Percentiles rank a stretch among this genome's conserved stretches.
These are phyloP conservation scores for Discoglossus pictus DNA, from an alignment of 2,797 vertebrate species.

Conservation along the genomic window DNA sequence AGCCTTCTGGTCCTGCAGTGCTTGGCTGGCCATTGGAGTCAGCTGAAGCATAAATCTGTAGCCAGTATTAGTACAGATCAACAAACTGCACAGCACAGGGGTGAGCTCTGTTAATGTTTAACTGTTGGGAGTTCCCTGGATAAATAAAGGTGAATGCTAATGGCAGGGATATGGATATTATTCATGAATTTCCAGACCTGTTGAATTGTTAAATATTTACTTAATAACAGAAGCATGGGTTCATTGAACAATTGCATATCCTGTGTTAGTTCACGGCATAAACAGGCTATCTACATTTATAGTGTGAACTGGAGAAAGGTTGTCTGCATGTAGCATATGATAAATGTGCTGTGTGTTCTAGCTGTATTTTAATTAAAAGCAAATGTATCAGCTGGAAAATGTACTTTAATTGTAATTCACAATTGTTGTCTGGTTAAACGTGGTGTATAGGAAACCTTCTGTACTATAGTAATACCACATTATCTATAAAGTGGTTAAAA, in stretches of 20 bases:
- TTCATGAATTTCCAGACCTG: conserved; percentile 48
- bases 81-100: neutral
- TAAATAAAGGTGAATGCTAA: conserved; percentile 56
- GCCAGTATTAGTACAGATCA: fast-evolving
- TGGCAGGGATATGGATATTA: conserved; percentile 56
- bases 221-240: conserved; percentile 36
- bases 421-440: too few species aligned
- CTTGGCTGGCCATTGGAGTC: conserved; percentile 9
- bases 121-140: conserved; percentile 75
- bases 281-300: neutral
- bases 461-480: too few species aligned
- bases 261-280: neutral
- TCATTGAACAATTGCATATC: neutral
- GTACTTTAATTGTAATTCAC: too few species aligned
- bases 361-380: too few species aligned
- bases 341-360: neutral
- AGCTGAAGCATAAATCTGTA: conserved; percentile 23
- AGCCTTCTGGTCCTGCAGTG: neutral
- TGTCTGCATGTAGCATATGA: neutral
- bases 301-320: neutral
- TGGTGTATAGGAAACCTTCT: too few species aligned
- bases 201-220: conserved; percentile 76
- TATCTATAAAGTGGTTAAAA: too few species aligned
- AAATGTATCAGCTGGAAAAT: too few species aligned
- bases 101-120: conserved; percentile 59